These are phyloP conservation scores for Echinops telfairi DNA, from an alignment of 2,113 vertebrate genomes.

Conservation along the genomic window DNA sequence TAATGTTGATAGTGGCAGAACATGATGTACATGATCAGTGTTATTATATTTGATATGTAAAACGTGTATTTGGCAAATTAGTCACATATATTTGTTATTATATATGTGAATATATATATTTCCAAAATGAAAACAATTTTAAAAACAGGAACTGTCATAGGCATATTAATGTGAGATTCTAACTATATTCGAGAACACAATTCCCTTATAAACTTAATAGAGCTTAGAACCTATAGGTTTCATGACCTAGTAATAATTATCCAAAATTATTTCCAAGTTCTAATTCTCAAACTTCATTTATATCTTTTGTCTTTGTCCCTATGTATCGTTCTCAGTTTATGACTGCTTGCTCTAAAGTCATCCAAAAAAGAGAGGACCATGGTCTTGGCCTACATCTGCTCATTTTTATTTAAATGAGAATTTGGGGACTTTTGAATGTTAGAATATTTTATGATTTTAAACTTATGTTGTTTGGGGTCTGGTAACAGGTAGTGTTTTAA, in stretches of 20 bases:
- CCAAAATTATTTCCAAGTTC: background rate
- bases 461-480: background rate
- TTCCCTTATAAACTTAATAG: background rate
- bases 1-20: too few species aligned
- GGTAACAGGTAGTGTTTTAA: background rate
- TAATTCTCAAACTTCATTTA: background rate
- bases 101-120: background rate
- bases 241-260: background rate
- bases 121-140: background rate
- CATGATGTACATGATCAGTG: too few species aligned
- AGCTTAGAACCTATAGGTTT: background rate
- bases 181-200: background rate
- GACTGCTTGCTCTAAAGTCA: background rate
- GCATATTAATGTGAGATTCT: background rate
- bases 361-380: background rate
- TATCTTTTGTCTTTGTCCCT: background rate
- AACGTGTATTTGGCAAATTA: too few species aligned
- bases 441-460: background rate
- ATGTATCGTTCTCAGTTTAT: background rate
- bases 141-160: background rate
- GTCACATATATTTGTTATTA: background rate
- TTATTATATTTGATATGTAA: too few species aligned
- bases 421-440: background rate
- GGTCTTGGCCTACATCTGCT: background rate
- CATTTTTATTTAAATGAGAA: background rate